Percentiles rank a stretch among this genome's conserved stretches.
These are phyloP conservation scores for Cynocephalus volans DNA, from an alignment of 2,113 vertebrate genomes.

Conservation along the genomic window DNA sequence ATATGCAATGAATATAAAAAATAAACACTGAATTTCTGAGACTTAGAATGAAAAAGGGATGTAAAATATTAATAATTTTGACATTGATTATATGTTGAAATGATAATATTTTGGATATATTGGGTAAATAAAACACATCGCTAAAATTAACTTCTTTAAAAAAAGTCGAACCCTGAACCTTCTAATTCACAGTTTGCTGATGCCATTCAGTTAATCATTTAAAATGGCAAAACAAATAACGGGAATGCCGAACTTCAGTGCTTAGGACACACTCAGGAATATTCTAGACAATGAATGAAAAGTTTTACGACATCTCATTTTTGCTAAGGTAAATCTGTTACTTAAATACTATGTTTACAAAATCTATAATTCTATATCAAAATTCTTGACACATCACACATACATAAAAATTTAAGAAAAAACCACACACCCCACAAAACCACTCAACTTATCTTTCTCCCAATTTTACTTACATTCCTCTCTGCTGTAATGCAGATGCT, in stretches of 20 bases:
- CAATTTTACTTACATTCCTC: slow-evolving; percentile 93
- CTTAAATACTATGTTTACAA: slow-evolving; percentile 47
- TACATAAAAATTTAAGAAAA: not conserved
- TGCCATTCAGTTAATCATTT: not conserved
- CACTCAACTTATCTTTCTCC: not conserved
- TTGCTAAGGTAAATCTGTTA: slow-evolving; percentile 11
- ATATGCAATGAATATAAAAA: too few species aligned
- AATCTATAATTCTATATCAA: not conserved
- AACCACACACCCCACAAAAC: not conserved
- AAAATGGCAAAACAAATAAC: not conserved
- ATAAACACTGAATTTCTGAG: too few species aligned
- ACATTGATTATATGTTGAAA: too few species aligned
- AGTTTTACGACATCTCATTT: slow-evolving; percentile 25
- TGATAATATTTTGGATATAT: too few species aligned
- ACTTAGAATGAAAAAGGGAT: too few species aligned
- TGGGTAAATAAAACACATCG: too few species aligned
- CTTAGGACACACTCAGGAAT: not conserved
- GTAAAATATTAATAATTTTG: too few species aligned
- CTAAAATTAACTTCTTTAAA: too few species aligned
- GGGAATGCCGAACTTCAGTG: not conserved
- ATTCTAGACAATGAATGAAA: not conserved
- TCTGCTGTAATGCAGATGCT: slow-evolving; percentile 88
- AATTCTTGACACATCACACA: slow-evolving; percentile 31
- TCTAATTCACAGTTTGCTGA: not conserved
- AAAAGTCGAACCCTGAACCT: not conserved